These are phyloP conservation scores for Drosophila multiciliata DNA, from an alignment of 2,888 invertebrate genomes.

Conservation along the genomic window DNA sequence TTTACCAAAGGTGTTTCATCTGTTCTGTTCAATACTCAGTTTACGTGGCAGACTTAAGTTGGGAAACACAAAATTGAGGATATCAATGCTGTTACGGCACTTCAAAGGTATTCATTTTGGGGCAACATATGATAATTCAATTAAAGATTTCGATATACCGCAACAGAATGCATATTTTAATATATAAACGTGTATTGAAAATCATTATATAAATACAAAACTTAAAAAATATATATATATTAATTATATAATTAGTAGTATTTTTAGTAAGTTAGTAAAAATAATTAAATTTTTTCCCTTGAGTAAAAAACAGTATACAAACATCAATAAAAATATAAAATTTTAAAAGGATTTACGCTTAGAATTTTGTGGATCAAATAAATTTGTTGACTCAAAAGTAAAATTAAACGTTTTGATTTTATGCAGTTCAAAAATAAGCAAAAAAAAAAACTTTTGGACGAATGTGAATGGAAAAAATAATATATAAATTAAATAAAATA, in stretches of 20 bases:
- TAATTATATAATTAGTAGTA: background rate
- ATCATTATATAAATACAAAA: background rate
- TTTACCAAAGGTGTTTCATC: constrained; percentile 6
- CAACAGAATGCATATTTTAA: constrained; percentile 24
- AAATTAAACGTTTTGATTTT: background rate
- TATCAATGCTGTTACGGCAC: constrained; percentile 17
- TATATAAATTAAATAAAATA: background rate
- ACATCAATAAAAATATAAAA: background rate
- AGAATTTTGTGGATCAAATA: background rate
- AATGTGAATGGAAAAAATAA: background rate
- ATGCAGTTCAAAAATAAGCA: constrained; percentile 18
- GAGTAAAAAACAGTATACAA: no score
- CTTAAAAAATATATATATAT: background rate
- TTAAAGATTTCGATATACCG: constrained; percentile 45
- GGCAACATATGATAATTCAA: constrained; percentile 47
- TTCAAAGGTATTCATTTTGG: constrained; percentile 57
- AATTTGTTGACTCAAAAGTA: background rate
- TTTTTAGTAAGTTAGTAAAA: background rate
- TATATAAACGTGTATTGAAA: background rate
- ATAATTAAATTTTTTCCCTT: no score
- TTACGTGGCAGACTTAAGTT: constrained; percentile 2
- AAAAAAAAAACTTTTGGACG: constrained; percentile 31
- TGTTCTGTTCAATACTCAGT: background rate
- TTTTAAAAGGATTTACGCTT: background rate
- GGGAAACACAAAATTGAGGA: constrained; percentile 3